Conservation (phyloP, 2,888 invertebrate species). For the Polymixis flavicincta region DNA sequence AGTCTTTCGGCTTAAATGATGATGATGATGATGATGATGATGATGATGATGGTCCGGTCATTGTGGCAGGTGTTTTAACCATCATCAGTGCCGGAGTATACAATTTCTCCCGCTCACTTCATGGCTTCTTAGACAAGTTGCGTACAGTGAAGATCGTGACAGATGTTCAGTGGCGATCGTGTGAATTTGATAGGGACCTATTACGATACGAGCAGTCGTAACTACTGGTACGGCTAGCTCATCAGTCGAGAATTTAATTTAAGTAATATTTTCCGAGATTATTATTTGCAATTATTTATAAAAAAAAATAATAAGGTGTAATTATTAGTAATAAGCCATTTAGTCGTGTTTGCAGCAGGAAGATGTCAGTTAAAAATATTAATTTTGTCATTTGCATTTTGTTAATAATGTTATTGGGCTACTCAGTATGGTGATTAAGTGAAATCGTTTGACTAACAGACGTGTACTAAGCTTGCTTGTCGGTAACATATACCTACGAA, state of each 20-base stretch:
- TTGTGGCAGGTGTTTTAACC: background rate
- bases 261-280: slow-evolving; percentile 18
- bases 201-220: slow-evolving; percentile 80
- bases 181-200: slow-evolving; percentile 90
- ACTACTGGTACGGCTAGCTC: slow-evolving; percentile 80
- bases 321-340: slow-evolving; percentile 29
- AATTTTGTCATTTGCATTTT: slow-evolving; percentile 43
- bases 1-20: too few relatives aligned
- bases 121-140: slow-evolving; percentile 82
- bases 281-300: slow-evolving; percentile 36
- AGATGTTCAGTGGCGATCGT: slow-evolving; percentile 88
- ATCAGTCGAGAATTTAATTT: slow-evolving; percentile 56
- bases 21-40: too few relatives aligned
- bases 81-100: background rate
- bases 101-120: slow-evolving; percentile 62
- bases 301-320: slow-evolving; percentile 17
- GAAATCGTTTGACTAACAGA: background rate
- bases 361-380: slow-evolving; percentile 19
- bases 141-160: slow-evolving; percentile 87
- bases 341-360: slow-evolving; percentile 34
- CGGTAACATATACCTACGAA: too few relatives aligned
- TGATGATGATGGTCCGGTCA: too few relatives aligned
- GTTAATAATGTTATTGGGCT: slow-evolving; percentile 17
- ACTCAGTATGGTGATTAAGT: background rate
- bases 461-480: background rate